Evolutionary conservation across 2,113 vertebrate species (phyloP), one percentile per base, ranked within the genome.

Genomic region (Piaya cayana): DNA sequence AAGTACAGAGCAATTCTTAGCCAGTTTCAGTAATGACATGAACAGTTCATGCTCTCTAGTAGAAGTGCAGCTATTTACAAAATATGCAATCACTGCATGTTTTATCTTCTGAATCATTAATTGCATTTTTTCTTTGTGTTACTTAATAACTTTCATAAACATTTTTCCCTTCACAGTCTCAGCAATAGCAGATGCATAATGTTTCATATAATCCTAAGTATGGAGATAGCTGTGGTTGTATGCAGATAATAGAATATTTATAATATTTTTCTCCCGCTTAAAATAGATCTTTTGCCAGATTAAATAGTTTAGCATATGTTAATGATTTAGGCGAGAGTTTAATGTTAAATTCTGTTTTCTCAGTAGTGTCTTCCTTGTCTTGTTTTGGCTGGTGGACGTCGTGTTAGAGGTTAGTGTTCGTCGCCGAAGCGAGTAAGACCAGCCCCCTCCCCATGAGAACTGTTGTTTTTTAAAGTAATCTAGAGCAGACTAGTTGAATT

Each of bases 401-500:
- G 0, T 79, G 81, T 84, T 56, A 32, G 37, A 64, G 43, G 32
- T 69, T 62, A 72, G 25, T 23, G 4, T 68, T 92, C 87, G 49
- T 62, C 82, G 79, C 77, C 62, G 53, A 70, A 82, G 42, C 0
- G 0, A 70, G 18, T 49, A 92, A 83, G 59, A 82, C 70, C 84
- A 69, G 32, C 62, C 22, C 11, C 11, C 19, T 70, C 34, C 39
- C 39, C 39, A 50, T 59, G 67, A 94, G 76, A 90, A 15, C 45
- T 27, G 34, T 86, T 92, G 60, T 50, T 88, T 82, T 90, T 75
- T 85, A 89, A 78, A 94, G 75, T 96, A 96, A 94, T 93, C 78
- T 91, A 74, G 64, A 96, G 90, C 91, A 94, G 95, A 88, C 69
- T 92, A 62, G 63, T 59, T 96, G 95, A 98, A 96, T 95, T 97